Conservation (phyloP, 1,140 invertebrate species). For the Stegodyphus mimosarum region DNA sequence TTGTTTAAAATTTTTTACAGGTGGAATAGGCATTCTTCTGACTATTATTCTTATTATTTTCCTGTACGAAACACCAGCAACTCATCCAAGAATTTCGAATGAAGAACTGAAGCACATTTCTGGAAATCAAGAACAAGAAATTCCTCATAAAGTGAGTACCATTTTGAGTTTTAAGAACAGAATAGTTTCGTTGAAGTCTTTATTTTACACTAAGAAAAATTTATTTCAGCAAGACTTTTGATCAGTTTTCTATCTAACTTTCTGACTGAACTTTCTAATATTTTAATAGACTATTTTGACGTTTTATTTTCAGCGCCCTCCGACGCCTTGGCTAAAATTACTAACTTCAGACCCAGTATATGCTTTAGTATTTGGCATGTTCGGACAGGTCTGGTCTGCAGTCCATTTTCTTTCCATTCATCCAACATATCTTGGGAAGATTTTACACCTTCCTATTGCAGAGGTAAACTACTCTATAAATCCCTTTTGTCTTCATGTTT, state of each 20-base stretch:
- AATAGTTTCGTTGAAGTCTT: no score
- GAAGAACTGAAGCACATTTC: conserved; percentile 87
- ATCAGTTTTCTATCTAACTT: background rate
- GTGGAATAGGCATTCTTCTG: background rate
- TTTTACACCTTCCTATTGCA: conserved; percentile 88
- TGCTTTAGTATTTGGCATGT: conserved; percentile 91
- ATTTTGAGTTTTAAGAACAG: background rate
- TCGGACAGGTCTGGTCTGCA: conserved; percentile 91
- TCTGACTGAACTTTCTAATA: background rate
- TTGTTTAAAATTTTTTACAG: background rate
- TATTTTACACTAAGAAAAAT: no score
- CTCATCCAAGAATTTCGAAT: conserved; percentile 85
- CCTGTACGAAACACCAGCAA: conserved; percentile 83
- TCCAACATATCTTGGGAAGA: conserved; percentile 92
- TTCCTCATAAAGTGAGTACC: background rate
- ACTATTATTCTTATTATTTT: background rate
- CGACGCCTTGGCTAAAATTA: conserved; percentile 83
- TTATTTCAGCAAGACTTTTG: background rate
- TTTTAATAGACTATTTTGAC: conserved; percentile 28
- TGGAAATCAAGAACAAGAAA: conserved; percentile 63
- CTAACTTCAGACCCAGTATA: conserved; percentile 86
- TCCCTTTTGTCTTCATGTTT: no score
- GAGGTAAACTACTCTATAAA: conserved; percentile 71
- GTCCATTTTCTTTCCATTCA: conserved; percentile 93
- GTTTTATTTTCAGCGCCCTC: conserved; percentile 63